Evolutionary conservation across 2,113 vertebrate species (phyloP), one percentile per base, ranked within the genome.

Genomic region (Corydoras sp.): DNA sequence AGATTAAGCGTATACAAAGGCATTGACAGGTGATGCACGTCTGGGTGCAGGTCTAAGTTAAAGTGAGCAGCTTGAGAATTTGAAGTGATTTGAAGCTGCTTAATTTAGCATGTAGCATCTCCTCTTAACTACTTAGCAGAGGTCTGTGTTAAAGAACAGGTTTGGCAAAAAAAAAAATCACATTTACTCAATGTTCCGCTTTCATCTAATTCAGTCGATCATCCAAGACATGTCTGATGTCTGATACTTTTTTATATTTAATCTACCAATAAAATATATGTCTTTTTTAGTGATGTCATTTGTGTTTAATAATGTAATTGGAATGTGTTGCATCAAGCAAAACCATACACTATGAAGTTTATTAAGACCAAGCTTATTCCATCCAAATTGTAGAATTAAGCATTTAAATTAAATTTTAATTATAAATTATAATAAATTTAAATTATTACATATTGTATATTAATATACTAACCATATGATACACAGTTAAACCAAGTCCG

Each of bases 1-100:
- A 62, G 62, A 74, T 74, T 80, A 65, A 68, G 59, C 63, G 64
- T 65, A 58, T 71, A 75, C 53, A 73, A 63, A 54, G 24, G 15
- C 35, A 58, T 64, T 58, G 67, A 71, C 51, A 43, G 62, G 5
- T 32, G 31, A 35, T 62, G 35, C 32, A 18, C n/a, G 7, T 11
- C 62, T 48, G 31, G 58, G 54, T 66, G 55, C 51, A 53, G 10
- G 13, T 53, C 51, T 53, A 10, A 10, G 51, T 53, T 53, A 53
- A 53, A 53, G 10, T 12, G 51, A 5, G 51, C 51, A 53, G 51
- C 10, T 14, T 43, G 35, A 43, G 7, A 43, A 43, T 14, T 3
- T 53, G 51, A 53, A 6, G 10, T 12, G 10, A 53, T 53, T 53
- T 53, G 51, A 53, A 53, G 51, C 10, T 53, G 5, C 51, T 53